These are phyloP conservation scores for Dromas ardeola DNA, from an alignment of 2,113 vertebrate genomes.

Conservation along the genomic window DNA sequence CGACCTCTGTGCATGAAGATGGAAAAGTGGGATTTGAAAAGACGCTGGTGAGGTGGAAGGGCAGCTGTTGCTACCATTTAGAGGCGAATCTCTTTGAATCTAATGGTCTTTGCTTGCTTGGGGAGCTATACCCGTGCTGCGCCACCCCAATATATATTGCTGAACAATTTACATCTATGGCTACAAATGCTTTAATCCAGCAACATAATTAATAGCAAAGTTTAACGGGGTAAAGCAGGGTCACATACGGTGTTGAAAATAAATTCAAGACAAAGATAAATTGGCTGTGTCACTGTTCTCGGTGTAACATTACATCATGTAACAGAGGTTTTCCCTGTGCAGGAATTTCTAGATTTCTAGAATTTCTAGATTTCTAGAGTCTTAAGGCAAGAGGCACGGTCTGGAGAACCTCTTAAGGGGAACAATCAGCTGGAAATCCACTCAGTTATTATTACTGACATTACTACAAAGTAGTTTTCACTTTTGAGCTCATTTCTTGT, in stretches of 20 bases:
- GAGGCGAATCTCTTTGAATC: background rate
- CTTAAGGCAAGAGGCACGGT: too few relatives aligned
- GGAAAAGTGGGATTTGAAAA: background rate
- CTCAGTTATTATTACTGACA: background rate
- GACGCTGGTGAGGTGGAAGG: background rate
- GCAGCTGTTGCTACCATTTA: background rate
- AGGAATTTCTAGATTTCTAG: too few relatives aligned
- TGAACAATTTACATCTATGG: background rate
- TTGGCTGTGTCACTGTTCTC: background rate
- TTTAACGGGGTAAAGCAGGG: background rate
- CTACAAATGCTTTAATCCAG: background rate
- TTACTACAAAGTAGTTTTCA: background rate
- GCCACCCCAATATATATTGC: background rate
- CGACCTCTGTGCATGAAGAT: background rate
- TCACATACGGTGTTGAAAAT: background rate
- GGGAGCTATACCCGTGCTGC: accelerated
- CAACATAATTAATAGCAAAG: background rate
- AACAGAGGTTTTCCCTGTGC: background rate
- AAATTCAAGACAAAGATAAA: background rate
- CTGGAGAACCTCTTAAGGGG: background rate
- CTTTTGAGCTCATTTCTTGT: background rate
- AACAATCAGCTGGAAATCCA: background rate
- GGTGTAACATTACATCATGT: accelerated
- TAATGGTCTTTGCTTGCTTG: background rate
- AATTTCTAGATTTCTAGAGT: background rate